phyloP scores from a whole-genome alignment of 1,140 invertebrate genomes.

The Philotrypesis tridentata region DNA sequence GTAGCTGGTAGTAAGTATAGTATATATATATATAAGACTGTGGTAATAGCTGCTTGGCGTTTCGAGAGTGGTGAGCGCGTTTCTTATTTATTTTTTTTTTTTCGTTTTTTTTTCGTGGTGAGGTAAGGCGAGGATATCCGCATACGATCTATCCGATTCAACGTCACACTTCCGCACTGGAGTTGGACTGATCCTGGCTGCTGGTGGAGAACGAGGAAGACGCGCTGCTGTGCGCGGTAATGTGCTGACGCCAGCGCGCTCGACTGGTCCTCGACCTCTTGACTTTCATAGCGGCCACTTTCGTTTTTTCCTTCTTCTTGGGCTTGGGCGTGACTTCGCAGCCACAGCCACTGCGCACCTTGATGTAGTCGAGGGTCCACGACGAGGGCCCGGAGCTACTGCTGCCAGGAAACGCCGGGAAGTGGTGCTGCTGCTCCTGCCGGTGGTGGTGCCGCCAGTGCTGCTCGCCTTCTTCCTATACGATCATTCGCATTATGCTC shows the following conservation, averaged over 20 bases:
- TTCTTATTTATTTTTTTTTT: no score
- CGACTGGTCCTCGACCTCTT: slow-evolving; percentile 64
- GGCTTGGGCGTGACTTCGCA: slow-evolving; percentile 80
- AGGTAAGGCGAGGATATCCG: not conserved
- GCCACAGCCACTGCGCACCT: slow-evolving; percentile 86
- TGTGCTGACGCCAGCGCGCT: slow-evolving; percentile 20
- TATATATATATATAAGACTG: slow-evolving; percentile 37
- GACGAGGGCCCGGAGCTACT: slow-evolving; percentile 63
- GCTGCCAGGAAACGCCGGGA: slow-evolving; percentile 72
- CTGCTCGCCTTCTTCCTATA: slow-evolving; percentile 64
- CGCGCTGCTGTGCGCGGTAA: slow-evolving; percentile 25
- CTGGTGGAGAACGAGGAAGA: not conserved
- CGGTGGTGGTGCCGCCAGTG: slow-evolving; percentile 68
- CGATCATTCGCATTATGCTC: not conserved
- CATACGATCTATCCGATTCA: not conserved
- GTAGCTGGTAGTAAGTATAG: not conserved
- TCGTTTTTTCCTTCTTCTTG: slow-evolving; percentile 69
- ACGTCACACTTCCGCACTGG: slow-evolving; percentile 44
- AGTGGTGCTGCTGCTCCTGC: slow-evolving; percentile 70
- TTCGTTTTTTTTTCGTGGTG: no score
- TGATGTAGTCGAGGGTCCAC: slow-evolving; percentile 88
- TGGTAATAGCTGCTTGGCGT: slow-evolving; percentile 40
- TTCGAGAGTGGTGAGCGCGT: not conserved
- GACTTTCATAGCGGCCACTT: slow-evolving; percentile 55
- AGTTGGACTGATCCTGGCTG: slow-evolving; percentile 48